phyloP scores from a whole-genome alignment of 2,888 invertebrate species.

The Protonemura montana region DNA sequence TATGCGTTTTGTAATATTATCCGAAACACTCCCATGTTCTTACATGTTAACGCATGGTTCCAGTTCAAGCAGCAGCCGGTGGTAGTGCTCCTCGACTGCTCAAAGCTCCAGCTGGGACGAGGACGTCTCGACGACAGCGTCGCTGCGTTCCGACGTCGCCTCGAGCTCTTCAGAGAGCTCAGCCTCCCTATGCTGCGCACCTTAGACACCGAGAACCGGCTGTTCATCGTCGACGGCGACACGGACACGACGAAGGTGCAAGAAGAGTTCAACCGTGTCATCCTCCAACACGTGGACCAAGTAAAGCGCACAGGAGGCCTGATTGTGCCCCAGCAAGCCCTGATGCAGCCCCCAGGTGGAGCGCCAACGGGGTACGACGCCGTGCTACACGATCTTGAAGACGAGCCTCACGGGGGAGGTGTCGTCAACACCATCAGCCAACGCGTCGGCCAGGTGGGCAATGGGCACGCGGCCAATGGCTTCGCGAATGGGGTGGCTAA shows the following conservation, averaged over 20 bases:
- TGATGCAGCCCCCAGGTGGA: constrained; percentile 41
- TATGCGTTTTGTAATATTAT: no score
- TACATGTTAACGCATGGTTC: no score
- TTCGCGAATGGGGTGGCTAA: constrained; percentile 23
- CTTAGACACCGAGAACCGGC: constrained; percentile 80
- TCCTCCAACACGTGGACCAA: constrained; percentile 73
- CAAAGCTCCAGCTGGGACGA: constrained; percentile 85
- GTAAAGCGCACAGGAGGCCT: constrained; percentile 50
- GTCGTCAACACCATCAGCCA: constrained; percentile 57
- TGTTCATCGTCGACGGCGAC: constrained; percentile 89
- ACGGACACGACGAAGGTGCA: constrained; percentile 79
- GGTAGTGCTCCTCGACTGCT: constrained; percentile 87
- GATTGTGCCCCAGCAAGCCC: constrained; percentile 51
- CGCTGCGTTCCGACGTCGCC: constrained; percentile 80
- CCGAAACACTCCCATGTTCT: no score
- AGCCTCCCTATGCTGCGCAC: constrained; percentile 89
- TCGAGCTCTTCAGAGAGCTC: constrained; percentile 86
- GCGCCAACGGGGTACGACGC: constrained; percentile 48
- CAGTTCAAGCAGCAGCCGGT: constrained; percentile 81
- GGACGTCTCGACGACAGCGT: constrained; percentile 87
- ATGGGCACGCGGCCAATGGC: constrained; percentile 31
- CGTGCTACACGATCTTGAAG: constrained; percentile 52
- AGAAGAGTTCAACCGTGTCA: constrained; percentile 75
- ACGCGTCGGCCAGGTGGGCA: constrained; percentile 51
- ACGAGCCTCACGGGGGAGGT: constrained; percentile 32